Evolutionary conservation across 2,113 vertebrate genomes (phyloP).

Genomic region (Saguinus midas): DNA sequence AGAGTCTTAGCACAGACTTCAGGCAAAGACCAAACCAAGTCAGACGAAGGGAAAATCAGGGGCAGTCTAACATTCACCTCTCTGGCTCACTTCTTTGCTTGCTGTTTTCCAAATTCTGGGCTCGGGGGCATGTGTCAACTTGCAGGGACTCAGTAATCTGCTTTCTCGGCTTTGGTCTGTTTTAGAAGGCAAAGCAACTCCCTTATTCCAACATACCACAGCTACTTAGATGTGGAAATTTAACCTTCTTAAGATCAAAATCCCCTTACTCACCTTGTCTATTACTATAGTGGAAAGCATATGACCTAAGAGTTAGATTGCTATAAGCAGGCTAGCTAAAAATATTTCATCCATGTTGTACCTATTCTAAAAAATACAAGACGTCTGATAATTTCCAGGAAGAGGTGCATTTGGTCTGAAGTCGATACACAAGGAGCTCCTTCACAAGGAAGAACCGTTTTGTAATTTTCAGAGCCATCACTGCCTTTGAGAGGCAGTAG

Average conservation of each 20-base stretch:
- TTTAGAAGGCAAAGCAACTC: constrained; percentile 20
- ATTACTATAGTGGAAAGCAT: not conserved
- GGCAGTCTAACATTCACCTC: not conserved
- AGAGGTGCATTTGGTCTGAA: not conserved
- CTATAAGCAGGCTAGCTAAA: not conserved
- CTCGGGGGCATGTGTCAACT: constrained; percentile 37
- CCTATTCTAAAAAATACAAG: not conserved
- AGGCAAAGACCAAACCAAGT: not conserved
- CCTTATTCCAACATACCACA: constrained; percentile 61
- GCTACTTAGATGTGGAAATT: constrained; percentile 63
- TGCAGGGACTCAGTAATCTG: not conserved
- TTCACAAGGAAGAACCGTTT: not conserved
- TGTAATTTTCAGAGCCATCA: not conserved
- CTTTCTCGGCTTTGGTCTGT: not conserved
- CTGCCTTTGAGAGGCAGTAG: not conserved
- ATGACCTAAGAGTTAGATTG: not conserved
- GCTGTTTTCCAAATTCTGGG: not conserved
- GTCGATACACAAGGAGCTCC: not conserved
- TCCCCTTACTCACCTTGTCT: constrained; percentile 1
- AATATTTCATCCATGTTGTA: not conserved
- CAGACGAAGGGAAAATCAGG: not conserved
- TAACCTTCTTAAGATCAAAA: constrained; percentile 66
- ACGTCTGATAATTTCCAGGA: not conserved
- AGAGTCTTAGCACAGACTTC: not conserved
- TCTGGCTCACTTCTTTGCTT: not conserved